Evolutionary conservation across 2,888 invertebrate species (phyloP).

Genomic region (Mantis religiosa): DNA sequence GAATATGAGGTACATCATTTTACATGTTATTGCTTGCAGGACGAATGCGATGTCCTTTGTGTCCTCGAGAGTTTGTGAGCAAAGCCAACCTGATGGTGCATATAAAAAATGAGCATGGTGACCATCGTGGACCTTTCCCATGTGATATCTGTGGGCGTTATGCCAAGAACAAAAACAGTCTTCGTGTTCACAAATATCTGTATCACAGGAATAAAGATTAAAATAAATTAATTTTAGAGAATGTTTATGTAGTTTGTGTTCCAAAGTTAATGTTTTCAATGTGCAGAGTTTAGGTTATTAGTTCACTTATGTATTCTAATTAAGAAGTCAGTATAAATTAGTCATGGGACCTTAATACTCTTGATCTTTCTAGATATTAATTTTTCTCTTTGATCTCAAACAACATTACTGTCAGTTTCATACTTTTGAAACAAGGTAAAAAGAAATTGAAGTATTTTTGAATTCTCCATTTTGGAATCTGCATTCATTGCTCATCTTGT

Average conservation of each 20-base stretch:
- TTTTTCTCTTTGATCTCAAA: no score
- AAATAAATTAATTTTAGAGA: neutral
- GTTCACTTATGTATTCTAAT: neutral
- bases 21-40: neutral
- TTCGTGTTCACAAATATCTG: conserved; percentile 62
- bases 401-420: no score
- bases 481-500: no score
- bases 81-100: conserved; percentile 68
- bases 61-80: conserved; percentile 53
- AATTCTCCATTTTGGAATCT: no score
- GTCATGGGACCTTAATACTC: no score
- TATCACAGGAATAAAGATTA: conserved; percentile 33
- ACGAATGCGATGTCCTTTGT: neutral
- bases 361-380: no score
- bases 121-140: conserved; percentile 60
- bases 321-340: no score
- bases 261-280: neutral
- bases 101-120: conserved; percentile 67
- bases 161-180: conserved; percentile 51
- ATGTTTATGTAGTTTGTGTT: neutral
- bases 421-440: no score
- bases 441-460: no score
- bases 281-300: neutral
- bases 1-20: neutral
- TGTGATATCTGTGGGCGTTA: conserved; percentile 67